Conservation (phyloP, 2,113 vertebrate species). For the Nycticebus coucang region DNA sequence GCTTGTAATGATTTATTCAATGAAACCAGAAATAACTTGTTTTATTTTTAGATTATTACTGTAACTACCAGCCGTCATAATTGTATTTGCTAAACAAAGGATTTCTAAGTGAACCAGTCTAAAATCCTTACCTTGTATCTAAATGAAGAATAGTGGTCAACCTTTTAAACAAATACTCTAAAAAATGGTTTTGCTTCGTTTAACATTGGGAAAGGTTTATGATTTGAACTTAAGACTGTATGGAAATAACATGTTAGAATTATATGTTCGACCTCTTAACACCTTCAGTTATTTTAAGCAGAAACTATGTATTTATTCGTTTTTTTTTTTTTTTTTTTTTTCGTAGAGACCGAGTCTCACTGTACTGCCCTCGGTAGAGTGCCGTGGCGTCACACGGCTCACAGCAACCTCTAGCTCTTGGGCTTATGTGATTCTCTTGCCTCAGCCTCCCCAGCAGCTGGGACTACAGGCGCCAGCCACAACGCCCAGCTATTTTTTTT, state of each 20-base stretch:
- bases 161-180: slow-evolving; percentile 43
- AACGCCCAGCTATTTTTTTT: too few relatives aligned
- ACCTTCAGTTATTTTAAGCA: slow-evolving; percentile 57
- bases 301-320: slow-evolving; percentile 63
- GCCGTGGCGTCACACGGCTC: too few relatives aligned
- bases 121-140: slow-evolving; percentile 54
- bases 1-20: slow-evolving; percentile 58
- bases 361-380: too few relatives aligned
- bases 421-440: too few relatives aligned
- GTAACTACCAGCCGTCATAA: slow-evolving; percentile 5
- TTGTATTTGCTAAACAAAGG: slow-evolving; percentile 48
- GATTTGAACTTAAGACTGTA: slow-evolving; percentile 35
- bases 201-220: slow-evolving; percentile 43
- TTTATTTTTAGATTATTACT: slow-evolving; percentile 66
- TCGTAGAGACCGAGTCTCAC: too few relatives aligned
- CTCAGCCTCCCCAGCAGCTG: too few relatives aligned
- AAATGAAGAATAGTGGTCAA: slow-evolving; percentile 28
- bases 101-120: slow-evolving; percentile 50
- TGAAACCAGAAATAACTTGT: slow-evolving; percentile 50
- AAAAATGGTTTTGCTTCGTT: slow-evolving; percentile 55
- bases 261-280: slow-evolving; percentile 12
- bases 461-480: too few relatives aligned
- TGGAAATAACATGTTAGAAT: slow-evolving; percentile 50
- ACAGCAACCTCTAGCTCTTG: too few relatives aligned
- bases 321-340: too few relatives aligned